These are phyloP conservation scores for Watsonalla binaria DNA, from an alignment of 2,888 invertebrate genomes.

Conservation along the genomic window DNA sequence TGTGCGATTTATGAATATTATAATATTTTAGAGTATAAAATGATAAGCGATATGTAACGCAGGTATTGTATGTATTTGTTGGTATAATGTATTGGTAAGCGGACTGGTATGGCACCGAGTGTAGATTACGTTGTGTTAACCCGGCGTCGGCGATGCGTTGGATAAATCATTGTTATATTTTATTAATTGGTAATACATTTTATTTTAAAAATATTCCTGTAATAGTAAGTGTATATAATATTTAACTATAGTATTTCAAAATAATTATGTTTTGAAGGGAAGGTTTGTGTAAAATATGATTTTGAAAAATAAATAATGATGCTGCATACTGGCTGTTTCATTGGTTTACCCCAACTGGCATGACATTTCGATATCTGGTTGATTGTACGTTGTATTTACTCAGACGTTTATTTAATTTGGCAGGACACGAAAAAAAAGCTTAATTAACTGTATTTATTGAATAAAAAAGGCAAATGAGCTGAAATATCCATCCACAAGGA, in stretches of 20 bases:
- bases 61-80: not conserved
- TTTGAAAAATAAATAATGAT: constrained; percentile 52
- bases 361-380: not conserved
- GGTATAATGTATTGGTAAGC: too few species aligned
- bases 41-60: not conserved
- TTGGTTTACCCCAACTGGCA: not conserved
- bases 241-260: constrained; percentile 36
- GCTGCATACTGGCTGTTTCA: constrained; percentile 9
- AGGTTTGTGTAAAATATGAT: constrained; percentile 60
- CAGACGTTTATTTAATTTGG: too few species aligned
- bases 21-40: not conserved
- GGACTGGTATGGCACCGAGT: not conserved
- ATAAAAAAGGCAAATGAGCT: not conserved
- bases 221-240: constrained; percentile 60
- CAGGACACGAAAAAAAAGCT: too few species aligned
- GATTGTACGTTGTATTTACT: not conserved
- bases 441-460: not conserved
- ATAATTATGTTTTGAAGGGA: constrained; percentile 39
- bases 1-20: too few species aligned
- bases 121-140: not conserved
- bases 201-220: constrained; percentile 55
- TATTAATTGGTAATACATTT: constrained; percentile 29
- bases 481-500: not conserved
- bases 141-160: not conserved
- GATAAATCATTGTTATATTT: constrained; percentile 13